Conservation (phyloP, 2,113 vertebrate genomes). For the Sterrhoptilus dennistouni region DNA sequence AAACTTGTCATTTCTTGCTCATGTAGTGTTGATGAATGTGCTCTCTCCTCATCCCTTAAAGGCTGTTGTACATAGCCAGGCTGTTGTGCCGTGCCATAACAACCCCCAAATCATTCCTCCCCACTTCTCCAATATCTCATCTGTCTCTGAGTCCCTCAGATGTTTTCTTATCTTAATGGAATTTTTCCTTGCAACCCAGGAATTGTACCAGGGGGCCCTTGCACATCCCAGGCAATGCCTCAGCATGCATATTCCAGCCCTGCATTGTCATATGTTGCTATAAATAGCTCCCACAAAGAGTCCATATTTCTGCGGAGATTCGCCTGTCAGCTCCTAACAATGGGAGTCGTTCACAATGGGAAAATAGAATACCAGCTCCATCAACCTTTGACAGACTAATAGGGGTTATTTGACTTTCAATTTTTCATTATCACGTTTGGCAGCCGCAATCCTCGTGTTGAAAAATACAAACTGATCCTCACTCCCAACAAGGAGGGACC, state of each 20-base stretch:
- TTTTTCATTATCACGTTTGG: slow-evolving; percentile 67
- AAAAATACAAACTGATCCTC: slow-evolving; percentile 3
- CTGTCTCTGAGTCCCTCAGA: slow-evolving; percentile 5
- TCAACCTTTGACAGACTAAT: slow-evolving; percentile 72
- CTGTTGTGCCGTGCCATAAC: not conserved
- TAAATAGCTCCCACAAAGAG: slow-evolving; percentile 49
- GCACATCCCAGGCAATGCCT: not conserved
- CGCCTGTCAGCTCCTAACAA: slow-evolving; percentile 57
- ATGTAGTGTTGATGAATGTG: not conserved
- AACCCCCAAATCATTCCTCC: not conserved
- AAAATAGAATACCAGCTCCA: slow-evolving; percentile 57
- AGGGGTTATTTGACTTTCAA: slow-evolving; percentile 71
- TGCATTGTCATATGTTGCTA: slow-evolving; percentile 60
- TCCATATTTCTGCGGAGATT: slow-evolving; percentile 66
- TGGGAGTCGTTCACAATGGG: slow-evolving; percentile 40
- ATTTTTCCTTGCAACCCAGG: slow-evolving; percentile 17
- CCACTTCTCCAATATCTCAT: not conserved
- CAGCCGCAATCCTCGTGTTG: slow-evolving; percentile 2
- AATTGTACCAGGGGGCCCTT: not conserved
- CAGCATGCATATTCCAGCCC: slow-evolving; percentile 44
- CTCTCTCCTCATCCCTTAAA: not conserved
- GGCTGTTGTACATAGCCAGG: not conserved
- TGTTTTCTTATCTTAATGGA: slow-evolving; percentile 50
- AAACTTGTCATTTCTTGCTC: not conserved
- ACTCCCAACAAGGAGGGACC: not conserved